phyloP scores from a whole-genome alignment of 2,888 invertebrate species.

The Tenthredo livida region DNA sequence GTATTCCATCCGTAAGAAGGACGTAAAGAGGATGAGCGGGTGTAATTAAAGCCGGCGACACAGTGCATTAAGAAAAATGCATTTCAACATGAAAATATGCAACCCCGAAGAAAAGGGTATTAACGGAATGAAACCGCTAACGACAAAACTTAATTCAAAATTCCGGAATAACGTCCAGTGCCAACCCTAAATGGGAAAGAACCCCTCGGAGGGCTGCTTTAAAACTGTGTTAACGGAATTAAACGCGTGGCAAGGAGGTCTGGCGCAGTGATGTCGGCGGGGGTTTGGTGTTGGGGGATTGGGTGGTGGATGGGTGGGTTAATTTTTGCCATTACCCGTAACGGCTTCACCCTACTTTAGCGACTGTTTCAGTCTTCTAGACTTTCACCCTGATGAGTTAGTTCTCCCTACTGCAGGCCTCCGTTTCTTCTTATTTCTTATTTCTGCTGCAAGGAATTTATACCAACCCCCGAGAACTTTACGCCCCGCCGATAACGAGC shows the following conservation, averaged over 20 bases:
- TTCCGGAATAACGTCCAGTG: conserved; percentile 47
- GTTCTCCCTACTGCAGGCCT: conserved; percentile 40
- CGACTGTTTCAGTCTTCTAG: conserved; percentile 58
- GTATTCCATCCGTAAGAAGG: not conserved
- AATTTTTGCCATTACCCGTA: conserved; percentile 61
- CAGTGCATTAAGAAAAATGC: conserved; percentile 37
- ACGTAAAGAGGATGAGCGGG: not conserved
- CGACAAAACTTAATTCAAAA: conserved; percentile 55
- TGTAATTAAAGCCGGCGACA: not conserved
- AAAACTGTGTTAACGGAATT: conserved; percentile 59
- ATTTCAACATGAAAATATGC: conserved; percentile 20
- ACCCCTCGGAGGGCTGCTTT: conserved; percentile 53
- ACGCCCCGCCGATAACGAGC: conserved; percentile 15
- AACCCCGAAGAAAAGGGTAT: conserved; percentile 27
- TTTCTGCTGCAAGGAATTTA: not conserved
- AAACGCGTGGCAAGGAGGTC: conserved; percentile 53
- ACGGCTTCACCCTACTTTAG: conserved; percentile 56
- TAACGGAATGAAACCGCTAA: conserved; percentile 55
- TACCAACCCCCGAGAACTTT: not conserved
- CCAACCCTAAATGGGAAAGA: conserved; percentile 51
- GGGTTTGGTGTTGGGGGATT: not conserved
- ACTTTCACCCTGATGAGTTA: conserved; percentile 69
- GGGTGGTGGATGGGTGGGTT: conserved; percentile 49
- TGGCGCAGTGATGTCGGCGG: conserved; percentile 35
- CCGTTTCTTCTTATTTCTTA: conserved; percentile 2